These are phyloP conservation scores for Tangachromis dhanisi DNA, from an alignment of 2,113 vertebrate species.

Conservation along the genomic window DNA sequence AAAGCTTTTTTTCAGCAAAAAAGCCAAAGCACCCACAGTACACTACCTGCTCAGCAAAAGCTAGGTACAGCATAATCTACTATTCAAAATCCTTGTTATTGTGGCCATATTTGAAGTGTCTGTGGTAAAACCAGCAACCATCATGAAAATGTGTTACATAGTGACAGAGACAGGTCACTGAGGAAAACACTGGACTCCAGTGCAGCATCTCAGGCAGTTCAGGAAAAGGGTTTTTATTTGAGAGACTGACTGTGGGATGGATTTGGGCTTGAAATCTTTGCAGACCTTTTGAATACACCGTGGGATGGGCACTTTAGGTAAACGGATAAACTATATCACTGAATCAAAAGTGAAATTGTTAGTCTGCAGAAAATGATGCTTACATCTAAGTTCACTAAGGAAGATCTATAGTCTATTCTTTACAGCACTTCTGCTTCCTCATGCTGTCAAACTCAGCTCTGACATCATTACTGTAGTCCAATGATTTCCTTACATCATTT, in stretches of 20 bases:
- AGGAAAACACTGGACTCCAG: background rate
- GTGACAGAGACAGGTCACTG: background rate
- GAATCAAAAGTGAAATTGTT: background rate
- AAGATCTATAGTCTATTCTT: background rate
- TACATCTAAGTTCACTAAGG: background rate
- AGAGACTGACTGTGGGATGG: background rate
- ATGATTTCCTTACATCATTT: background rate
- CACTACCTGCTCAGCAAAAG: background rate
- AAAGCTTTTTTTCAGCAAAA: background rate
- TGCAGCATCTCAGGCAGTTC: background rate
- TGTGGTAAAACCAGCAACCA: background rate
- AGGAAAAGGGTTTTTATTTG: background rate
- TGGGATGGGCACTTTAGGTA: background rate
- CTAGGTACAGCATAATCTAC: background rate
- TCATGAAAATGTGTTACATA: background rate
- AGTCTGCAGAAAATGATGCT: background rate
- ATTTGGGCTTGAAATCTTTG: background rate
- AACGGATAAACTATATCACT: background rate
- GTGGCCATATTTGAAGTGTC: background rate
- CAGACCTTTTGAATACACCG: background rate
- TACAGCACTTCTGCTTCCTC: fast-evolving
- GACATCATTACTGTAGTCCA: background rate
- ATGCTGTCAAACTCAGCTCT: background rate
- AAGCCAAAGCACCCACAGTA: background rate
- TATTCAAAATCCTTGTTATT: background rate